phyloP scores from a whole-genome alignment of 2,797 vertebrate species.

The Limnodromus scolopaceus region DNA sequence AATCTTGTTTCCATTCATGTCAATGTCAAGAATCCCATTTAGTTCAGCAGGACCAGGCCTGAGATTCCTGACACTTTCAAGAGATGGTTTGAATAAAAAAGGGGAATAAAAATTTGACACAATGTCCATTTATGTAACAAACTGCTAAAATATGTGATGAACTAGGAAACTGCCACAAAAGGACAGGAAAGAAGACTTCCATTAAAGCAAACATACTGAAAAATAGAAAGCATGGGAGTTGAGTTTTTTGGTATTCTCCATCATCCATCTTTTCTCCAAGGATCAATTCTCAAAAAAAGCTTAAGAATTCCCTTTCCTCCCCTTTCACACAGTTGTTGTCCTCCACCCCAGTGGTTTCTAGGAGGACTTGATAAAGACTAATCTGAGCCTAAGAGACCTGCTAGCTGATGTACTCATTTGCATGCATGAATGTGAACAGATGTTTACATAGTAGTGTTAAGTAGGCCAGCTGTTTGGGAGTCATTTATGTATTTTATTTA shows the following conservation, averaged over 20 bases:
- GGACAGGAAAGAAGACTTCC: background rate
- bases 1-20: background rate
- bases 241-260: background rate
- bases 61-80: background rate
- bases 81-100: background rate
- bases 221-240: background rate
- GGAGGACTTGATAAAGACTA: constrained; percentile 40
- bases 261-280: background rate
- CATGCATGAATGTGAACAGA: constrained; percentile 65
- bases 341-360: background rate
- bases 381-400: constrained; percentile 54
- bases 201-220: background rate
- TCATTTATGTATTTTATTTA: constrained; percentile 67
- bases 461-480: constrained; percentile 67
- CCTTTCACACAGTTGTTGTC: background rate
- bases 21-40: constrained; percentile 52
- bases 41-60: constrained; percentile 26
- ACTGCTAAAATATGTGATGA: constrained; percentile 4
- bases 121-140: constrained; percentile 21
- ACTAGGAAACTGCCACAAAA: background rate
- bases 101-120: constrained; percentile 25
- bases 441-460: constrained; percentile 73
- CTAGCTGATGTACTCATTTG: constrained; percentile 64
- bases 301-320: background rate
- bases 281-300: background rate